These are phyloP conservation scores for Rhabdomys pumilio DNA, from an alignment of 2,797 vertebrate species.

Conservation along the genomic window DNA sequence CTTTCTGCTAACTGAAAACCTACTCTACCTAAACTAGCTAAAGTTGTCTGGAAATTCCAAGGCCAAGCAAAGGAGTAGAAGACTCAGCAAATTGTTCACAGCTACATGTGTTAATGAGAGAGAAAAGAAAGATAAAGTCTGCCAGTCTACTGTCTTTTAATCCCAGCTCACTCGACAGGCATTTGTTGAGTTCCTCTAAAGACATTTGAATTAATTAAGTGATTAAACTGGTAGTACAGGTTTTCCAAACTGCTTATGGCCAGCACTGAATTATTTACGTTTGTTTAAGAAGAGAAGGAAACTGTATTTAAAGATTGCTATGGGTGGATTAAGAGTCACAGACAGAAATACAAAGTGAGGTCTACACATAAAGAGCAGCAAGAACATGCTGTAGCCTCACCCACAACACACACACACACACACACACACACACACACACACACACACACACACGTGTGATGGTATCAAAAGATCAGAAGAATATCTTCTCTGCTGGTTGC, in stretches of 20 bases:
- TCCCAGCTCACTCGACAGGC: background rate
- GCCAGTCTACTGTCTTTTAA: background rate
- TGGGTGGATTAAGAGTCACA: background rate
- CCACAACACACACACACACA: background rate
- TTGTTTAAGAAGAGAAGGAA: constrained; percentile 25
- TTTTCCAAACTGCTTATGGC: background rate
- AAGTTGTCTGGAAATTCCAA: background rate
- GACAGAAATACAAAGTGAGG: background rate
- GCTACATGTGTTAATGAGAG: background rate
- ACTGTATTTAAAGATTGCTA: constrained; percentile 3
- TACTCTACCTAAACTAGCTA: background rate
- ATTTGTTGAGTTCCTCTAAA: background rate
- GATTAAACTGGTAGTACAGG: background rate
- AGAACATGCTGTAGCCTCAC: background rate
- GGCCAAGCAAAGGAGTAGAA: background rate
- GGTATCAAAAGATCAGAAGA: background rate
- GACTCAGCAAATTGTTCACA: background rate
- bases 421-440: background rate
- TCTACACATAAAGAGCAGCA: background rate
- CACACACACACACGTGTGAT: background rate
- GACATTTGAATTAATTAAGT: constrained; percentile 23
- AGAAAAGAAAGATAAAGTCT: background rate
- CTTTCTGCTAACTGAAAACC: constrained; percentile 41
- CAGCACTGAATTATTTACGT: background rate
- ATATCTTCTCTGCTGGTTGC: background rate